Base-by-base conservation (phyloP, 2,113 vertebrate species). In the Alces alces region DNA sequence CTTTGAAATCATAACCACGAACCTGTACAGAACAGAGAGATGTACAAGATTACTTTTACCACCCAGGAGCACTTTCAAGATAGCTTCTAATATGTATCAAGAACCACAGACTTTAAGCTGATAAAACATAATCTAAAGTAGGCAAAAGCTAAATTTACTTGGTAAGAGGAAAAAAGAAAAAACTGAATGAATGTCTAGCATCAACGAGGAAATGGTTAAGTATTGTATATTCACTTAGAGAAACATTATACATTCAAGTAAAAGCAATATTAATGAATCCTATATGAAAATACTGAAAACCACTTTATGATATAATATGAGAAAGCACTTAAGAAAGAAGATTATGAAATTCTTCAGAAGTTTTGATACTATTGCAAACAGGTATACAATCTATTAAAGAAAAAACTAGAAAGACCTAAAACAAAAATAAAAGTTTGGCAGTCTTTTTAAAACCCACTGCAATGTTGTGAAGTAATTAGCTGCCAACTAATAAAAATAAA, bases 1-100 rank as follows among this genome's bases (percentile, higher is more conserved):
- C 99, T 99, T 99, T 99, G 98, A 99, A 99, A 98, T 99, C 99
- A 19, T 99, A 99, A 79, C 99, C 99, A 97, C 99, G 99, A 70
- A 99, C 99, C 99, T 99, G 97, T 8, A 97, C 98, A 96, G 78
- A 1, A 97, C 15, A 55, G 80, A 66, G 61, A 61, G 13, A 92
- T 0, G 5, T 78, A 19, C 11, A 43, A 23, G 13, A 55, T 89
- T 54, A 89, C 13, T 78, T 87, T 27, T 45, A 45, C 36, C 57
- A 95, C 10, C 33, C 50, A 39, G 92, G 70, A 89, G 15, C 60
- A 89, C 52, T 80, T 94, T 39, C 58, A 30, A 93, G 36, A 52
- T 7, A 96, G 47, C 23, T 80, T 92, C 87, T n/a, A 47, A 25
- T 43, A 27, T 13, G 7, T 64, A 55, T 82, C 54, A 91, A 87